phyloP scores from a whole-genome alignment of 1,140 invertebrate species.

The Penaeus chinensis region DNA sequence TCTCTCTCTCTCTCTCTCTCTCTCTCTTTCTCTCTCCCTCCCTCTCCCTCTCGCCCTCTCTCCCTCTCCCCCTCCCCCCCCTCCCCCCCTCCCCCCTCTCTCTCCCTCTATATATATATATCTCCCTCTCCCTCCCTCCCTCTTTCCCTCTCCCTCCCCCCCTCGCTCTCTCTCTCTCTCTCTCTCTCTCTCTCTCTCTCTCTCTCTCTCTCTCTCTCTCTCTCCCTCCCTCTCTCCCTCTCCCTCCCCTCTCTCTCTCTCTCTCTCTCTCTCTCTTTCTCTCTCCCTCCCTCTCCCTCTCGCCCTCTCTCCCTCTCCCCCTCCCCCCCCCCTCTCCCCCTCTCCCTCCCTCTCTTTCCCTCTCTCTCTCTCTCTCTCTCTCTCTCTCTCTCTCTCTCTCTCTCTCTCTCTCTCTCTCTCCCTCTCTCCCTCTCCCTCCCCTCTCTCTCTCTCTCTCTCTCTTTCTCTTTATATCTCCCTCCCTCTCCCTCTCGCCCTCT shows the following conservation, averaged over 20 bases:
- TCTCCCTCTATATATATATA: no score
- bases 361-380: neutral
- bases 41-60: neutral
- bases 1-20: no score
- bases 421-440: no score
- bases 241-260: neutral
- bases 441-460: neutral
- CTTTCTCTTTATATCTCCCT: slow-evolving; percentile 7
- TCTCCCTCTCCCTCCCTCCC: neutral
- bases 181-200: neutral
- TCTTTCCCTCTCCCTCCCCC: slow-evolving; percentile 16
- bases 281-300: slow-evolving; percentile 1
- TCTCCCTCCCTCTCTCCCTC: no score
- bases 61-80: neutral
- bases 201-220: neutral
- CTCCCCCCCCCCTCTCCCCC: neutral
- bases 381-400: no score
- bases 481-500: neutral
- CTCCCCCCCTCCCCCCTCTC: neutral
- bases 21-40: no score
- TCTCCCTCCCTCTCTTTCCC: neutral
- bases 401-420: no score
- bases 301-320: neutral
- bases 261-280: neutral
- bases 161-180: neutral